Base-by-base conservation (phyloP, 2,888 invertebrate species). In the Belgica antarctica region DNA sequence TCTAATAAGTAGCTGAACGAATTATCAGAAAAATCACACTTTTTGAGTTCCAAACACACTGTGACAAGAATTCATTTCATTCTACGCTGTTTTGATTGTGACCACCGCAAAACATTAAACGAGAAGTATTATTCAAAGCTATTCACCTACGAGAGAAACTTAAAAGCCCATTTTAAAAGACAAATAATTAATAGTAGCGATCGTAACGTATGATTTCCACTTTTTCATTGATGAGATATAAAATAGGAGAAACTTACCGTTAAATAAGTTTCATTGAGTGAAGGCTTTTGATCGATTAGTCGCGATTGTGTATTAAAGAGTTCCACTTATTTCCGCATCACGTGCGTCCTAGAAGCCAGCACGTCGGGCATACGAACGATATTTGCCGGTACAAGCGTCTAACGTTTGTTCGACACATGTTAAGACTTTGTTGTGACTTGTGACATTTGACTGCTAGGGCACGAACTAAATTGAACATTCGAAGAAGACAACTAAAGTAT, bases 1-100 rank as follows among this genome's bases (percentile, higher is more conserved):
- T 59, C 59, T 27, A n/a, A n/a, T 59, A 59, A 59, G 59, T 59
- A 59, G 59, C n/a, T 27, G 59, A 59, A 59, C 59, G 22, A 59
- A 59, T 17, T 59, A 25, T 59, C 59, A 59, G 27, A 59, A n/a
- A n/a, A n/a, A 10, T 59, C 27, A 41, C 41, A n/a, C 41, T n/a
- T n/a, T n/a, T n/a, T n/a, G n/a, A n/a, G n/a, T n/a, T n/a, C n/a
- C n/a, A n/a, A n/a, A n/a, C n/a, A n/a, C n/a, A n/a, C n/a, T n/a
- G n/a, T n/a, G n/a, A n/a, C n/a, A n/a, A 41, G 41, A 41, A 41
- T 3, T 41, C 10, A 15, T 41, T 41, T n/a, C 2, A 31, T n/a
- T n/a, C 41, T 15, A n/a, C 41, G 5, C n/a, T 41, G n/a, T 15
- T 41, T 41, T 41, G 15, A 41, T 41, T n/a, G 41, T 41, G 41